These are phyloP conservation scores for Lineus longissimus DNA, from an alignment of 1,140 invertebrate species.

Conservation along the genomic window DNA sequence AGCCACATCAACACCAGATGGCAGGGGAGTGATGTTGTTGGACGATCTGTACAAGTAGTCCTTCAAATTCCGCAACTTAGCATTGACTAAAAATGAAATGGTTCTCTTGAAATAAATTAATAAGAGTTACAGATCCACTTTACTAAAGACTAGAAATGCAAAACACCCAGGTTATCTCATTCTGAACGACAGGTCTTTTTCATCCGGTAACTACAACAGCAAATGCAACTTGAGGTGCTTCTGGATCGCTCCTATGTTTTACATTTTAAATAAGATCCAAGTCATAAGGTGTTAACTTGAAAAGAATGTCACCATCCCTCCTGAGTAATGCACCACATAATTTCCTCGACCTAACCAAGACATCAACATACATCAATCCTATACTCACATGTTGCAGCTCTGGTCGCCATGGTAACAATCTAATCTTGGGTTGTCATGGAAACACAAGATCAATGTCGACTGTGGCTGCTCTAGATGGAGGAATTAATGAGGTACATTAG, in stretches of 20 bases:
- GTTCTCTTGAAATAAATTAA: too few relatives aligned
- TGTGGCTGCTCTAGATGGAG: too few relatives aligned
- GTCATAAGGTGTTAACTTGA: too few relatives aligned
- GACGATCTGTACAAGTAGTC: constrained; percentile 91
- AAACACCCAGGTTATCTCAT: background rate
- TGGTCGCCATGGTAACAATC: constrained; percentile 51
- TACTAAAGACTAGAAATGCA: constrained; percentile 6
- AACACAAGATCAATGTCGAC: too few relatives aligned
- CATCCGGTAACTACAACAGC: background rate
- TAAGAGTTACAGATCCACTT: too few relatives aligned
- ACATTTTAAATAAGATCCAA: background rate
- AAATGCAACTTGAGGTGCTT: background rate
- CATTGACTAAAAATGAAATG: constrained; percentile 72
- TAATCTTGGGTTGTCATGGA: background rate
- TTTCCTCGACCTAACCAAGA: constrained; percentile 18
- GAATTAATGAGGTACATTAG: too few relatives aligned
- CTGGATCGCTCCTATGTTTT: constrained; percentile 12
- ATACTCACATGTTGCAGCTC: constrained; percentile 57
- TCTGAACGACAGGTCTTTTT: too few relatives aligned
- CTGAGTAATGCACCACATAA: too few relatives aligned
- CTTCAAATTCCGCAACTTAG: constrained; percentile 93
- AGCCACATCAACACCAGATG: constrained; percentile 90
- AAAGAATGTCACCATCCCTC: too few relatives aligned
- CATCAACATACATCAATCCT: constrained; percentile 10
- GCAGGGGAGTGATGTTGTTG: constrained; percentile 84